Evolutionary conservation across 2,888 invertebrate species (phyloP).

Genomic region (Chrysolina oricalcia): DNA sequence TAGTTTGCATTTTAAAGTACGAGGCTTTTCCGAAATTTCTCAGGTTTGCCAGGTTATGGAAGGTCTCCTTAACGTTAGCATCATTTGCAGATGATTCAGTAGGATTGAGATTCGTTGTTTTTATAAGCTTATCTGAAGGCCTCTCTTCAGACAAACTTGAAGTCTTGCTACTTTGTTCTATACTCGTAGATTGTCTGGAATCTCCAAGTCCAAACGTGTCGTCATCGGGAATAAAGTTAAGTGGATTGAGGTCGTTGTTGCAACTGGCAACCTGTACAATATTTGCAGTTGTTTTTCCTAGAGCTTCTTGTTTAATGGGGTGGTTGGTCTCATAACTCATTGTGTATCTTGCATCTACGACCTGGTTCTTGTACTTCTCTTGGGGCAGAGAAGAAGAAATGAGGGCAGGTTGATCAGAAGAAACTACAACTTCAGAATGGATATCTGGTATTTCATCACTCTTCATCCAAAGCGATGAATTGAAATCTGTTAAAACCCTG

Average conservation of each 20-base stretch:
- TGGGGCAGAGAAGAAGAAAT: constrained; percentile 1
- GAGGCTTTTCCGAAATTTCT: not conserved
- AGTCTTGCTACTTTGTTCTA: not conserved
- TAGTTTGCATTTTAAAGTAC: not conserved
- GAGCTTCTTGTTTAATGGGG: not conserved
- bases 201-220: not conserved
- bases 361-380: not conserved
- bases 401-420: constrained; percentile 16
- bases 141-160: not conserved
- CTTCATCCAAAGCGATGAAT: not conserved
- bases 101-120: not conserved
- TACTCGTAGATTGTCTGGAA: not conserved
- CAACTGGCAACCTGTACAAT: not conserved
- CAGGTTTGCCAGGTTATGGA: constrained; percentile 4
- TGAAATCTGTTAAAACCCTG: not conserved
- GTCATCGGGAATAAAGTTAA: not conserved
- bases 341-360: not conserved
- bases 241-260: not conserved
- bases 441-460: constrained; percentile 26
- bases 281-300: not conserved
- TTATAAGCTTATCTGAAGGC: not conserved
- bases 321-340: not conserved
- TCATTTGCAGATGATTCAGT: constrained; percentile 13
- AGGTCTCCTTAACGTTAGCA: not conserved
- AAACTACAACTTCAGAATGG: constrained; percentile 30